Base-by-base conservation (phyloP, 2,113 vertebrate species). In the Puffinus mauretanicus region DNA sequence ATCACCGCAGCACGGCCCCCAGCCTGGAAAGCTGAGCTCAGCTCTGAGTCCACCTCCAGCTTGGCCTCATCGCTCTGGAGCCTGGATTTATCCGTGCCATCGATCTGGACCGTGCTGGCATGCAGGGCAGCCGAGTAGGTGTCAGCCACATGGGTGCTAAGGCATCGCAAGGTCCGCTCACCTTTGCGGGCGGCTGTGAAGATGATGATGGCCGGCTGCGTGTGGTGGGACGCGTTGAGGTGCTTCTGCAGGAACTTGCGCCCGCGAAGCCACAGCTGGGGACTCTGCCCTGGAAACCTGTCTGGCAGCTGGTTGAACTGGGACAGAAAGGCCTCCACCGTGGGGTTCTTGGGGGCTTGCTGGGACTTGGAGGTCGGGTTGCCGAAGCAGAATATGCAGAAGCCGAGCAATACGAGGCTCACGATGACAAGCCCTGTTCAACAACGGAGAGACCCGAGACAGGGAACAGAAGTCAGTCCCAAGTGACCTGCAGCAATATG, bases 161-260 rank as follows among this genome's bases (percentile, higher is more conserved):
- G 97, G 97, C 99, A 99, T 30, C 40, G 97, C 89, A 99, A 96
- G 4, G 99, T 99, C 89, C 21, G 86, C 94, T 98, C 95, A 0
- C 95, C 99, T 27, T 93, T 42, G 25, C 38, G 96, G 16, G 99
- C 99, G 0, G 99, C 98, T 0, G 99, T 97, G 54, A 99, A 97
- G 75, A 99, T 99, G 94, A 99, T 11, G 75, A 98, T 99, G 96
- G 99, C 99, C 0, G 99, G 99, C 91, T 99, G 98, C 0, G 97
- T 96, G 73, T 98, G 99, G 14, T 91, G 87, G 0, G 98, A 95
- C 0, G 87, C 61, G 32, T 98, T 98, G 72, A 99, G 98, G 97
- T 99, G 99, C 67, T 97, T 98, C 94, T 98, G 95, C 54, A 99
- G 97, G 79, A 99, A 97, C 91, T 98, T 99, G 38, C 75, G 97